phyloP scores from a whole-genome alignment of 2,113 vertebrate genomes.

The Desmodus rotundus region DNA sequence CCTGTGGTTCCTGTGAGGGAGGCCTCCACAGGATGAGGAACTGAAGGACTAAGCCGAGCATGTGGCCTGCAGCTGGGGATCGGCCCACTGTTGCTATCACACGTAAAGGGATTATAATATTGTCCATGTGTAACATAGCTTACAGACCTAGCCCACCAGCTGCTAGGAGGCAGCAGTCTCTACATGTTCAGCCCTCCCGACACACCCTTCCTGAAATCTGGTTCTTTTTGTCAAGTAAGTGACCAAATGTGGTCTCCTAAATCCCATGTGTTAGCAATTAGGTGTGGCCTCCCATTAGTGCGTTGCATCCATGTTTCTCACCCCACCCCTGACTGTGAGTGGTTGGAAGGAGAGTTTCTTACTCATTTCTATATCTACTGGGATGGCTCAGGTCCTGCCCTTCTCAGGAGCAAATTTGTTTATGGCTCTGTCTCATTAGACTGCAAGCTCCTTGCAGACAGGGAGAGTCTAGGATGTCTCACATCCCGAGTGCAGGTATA shows the following conservation, averaged over 20 bases:
- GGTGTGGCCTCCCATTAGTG: not conserved
- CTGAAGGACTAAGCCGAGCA: not conserved
- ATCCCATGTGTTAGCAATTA: not conserved
- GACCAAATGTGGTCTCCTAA: not conserved
- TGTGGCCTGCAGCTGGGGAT: no score
- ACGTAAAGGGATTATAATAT: not conserved
- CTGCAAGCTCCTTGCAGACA: not conserved
- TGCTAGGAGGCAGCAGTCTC: not conserved
- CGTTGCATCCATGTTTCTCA: not conserved
- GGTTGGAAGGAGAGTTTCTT: not conserved
- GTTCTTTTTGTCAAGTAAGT: not conserved
- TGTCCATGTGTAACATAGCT: not conserved
- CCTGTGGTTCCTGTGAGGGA: not conserved
- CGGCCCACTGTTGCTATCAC: not conserved
- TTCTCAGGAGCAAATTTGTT: not conserved
- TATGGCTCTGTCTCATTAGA: not conserved
- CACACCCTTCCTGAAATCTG: not conserved
- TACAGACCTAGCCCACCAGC: not conserved
- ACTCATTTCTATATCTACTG: not conserved
- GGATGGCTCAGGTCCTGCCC: not conserved
- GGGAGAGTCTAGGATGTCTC: not conserved
- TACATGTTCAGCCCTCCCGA: not conserved
- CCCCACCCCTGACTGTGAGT: not conserved
- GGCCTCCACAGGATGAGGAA: not conserved
- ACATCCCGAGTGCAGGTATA: not conserved